Base-by-base conservation (phyloP, 2,888 invertebrate genomes). In the Latheticus oryzae region DNA sequence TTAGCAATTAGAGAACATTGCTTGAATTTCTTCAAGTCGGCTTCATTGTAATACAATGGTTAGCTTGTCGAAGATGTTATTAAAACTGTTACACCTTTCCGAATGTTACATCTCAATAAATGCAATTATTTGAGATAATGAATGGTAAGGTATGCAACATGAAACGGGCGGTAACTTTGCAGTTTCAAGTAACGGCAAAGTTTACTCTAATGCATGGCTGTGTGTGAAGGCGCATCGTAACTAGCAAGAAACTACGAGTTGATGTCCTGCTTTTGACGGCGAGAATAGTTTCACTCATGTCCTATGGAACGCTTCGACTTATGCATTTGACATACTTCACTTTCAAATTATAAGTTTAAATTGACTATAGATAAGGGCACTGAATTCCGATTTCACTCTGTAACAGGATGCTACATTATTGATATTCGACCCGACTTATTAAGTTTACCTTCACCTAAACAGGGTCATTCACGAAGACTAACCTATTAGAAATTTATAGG, bases 31-130 rank as follows among this genome's bases (percentile, higher is more conserved):
- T 24, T 52, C 56, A 63, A 63, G 24, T 42, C 32, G 28, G 45
- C 38, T 45, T 63, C 60, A 63, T 63, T 63, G 63, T 63, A 63
- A 63, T 63, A 63, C 63, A 63, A 60, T 63, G 54, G 50, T 48
- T 17, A 24, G 21, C 42, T 17, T 26, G 16, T 16, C 3, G 32
- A 5, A 12, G 8, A 13, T 2, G 32, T 32, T 32, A 16, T 1
- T 32, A 13, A n/a, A n/a, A n/a, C n/a, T 11, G 32, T 32, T 32
- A 32, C 32, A 32, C 32, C 32, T 32, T 32, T 16, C 3, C 5
- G 5, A 11, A 40, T 54, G 30, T 30, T 45, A 42, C 52, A 23
- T 52, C 33, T 52, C 42, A 52, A 40, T 40, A 37, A 45, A 13
- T 12, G 21, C 24, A 5, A 23, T 42, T 35, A 28, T 28, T 11